Conservation (phyloP, 2,888 invertebrate genomes). For the Leptodirus hochenwartii region DNA sequence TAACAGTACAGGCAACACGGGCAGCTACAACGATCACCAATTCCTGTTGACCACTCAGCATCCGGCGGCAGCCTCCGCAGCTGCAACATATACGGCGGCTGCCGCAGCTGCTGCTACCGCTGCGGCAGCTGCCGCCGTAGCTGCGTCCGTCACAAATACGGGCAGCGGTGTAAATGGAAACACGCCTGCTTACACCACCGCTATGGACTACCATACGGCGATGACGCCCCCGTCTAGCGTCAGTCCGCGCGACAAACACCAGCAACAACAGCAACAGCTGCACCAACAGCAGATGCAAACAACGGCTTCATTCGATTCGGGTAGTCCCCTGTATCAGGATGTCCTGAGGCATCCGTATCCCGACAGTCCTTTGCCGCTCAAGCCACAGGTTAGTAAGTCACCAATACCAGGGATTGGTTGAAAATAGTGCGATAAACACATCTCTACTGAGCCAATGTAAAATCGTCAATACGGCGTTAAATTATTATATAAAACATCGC, state of each 20-base stretch:
- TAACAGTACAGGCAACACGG: no score
- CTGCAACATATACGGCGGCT: no score
- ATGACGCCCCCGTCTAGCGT: conserved; percentile 97
- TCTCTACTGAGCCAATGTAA: no score
- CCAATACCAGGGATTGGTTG: no score
- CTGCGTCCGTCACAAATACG: no score
- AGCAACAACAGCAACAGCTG: conserved; percentile 40
- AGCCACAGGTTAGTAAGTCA: no score
- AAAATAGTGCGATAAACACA: no score
- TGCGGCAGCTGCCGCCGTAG: conserved; percentile 24
- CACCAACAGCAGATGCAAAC: conserved; percentile 32
- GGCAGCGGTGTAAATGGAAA: no score
- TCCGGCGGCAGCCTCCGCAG: conserved; percentile 40
- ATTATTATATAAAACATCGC: no score
- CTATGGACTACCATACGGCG: conserved; percentile 66
- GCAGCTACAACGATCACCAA: conserved; percentile 37
- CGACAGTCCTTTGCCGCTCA: conserved; percentile 55
- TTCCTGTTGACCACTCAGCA: conserved; percentile 35
- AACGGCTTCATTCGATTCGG: conserved; percentile 15
- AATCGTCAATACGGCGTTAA: no score
- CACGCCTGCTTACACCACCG: conserved; percentile 21
- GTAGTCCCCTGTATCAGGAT: conserved; percentile 26
- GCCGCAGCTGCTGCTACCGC: conserved; percentile 38
- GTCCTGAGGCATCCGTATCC: conserved; percentile 44
- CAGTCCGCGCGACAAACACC: conserved; percentile 73